These are phyloP conservation scores for Ochropleura plecta DNA, from an alignment of 2,888 invertebrate species.

Conservation along the genomic window DNA sequence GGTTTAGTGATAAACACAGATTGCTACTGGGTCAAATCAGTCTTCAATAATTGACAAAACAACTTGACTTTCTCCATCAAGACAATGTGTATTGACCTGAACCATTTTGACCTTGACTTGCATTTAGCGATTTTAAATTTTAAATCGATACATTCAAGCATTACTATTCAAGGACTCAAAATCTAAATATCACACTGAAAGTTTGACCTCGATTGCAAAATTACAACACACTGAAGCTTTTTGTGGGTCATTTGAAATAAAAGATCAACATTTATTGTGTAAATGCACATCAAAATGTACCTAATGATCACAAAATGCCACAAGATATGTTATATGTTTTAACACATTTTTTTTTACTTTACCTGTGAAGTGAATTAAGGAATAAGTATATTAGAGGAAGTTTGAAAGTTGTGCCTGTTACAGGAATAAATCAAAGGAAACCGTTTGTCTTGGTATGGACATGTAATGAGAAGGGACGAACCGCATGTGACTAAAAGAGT, in stretches of 20 bases:
- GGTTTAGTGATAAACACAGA: too few species aligned
- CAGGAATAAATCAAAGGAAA: too few species aligned
- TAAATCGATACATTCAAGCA: slow-evolving; percentile 20
- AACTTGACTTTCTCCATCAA: too few species aligned
- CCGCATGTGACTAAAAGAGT: too few species aligned
- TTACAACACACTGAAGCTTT: slow-evolving; percentile 32
- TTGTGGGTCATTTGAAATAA: slow-evolving; percentile 18
- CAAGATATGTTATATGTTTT: slow-evolving; percentile 7
- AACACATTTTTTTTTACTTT: slow-evolving; percentile 20
- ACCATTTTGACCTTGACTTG: not conserved
- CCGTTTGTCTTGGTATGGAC: too few species aligned
- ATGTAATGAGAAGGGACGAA: too few species aligned
- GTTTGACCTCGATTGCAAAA: slow-evolving; percentile 27
- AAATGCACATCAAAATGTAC: slow-evolving; percentile 37
- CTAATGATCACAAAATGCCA: slow-evolving; percentile 24
- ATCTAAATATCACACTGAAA: slow-evolving; percentile 27
- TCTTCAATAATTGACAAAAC: too few species aligned
- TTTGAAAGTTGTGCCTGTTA: too few species aligned
- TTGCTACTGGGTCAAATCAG: too few species aligned
- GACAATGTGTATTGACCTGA: not conserved
- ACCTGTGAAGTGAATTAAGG: not conserved
- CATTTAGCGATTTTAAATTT: slow-evolving; percentile 18
- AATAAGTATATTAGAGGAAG: too few species aligned
- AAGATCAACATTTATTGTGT: slow-evolving; percentile 35
- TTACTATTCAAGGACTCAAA: slow-evolving; percentile 11